A percentile compares a stretch with the other conserved stretches of the same genome.
phyloP scores from a whole-genome alignment of 1,140 invertebrate genomes.

The Heliconius melpomene region DNA sequence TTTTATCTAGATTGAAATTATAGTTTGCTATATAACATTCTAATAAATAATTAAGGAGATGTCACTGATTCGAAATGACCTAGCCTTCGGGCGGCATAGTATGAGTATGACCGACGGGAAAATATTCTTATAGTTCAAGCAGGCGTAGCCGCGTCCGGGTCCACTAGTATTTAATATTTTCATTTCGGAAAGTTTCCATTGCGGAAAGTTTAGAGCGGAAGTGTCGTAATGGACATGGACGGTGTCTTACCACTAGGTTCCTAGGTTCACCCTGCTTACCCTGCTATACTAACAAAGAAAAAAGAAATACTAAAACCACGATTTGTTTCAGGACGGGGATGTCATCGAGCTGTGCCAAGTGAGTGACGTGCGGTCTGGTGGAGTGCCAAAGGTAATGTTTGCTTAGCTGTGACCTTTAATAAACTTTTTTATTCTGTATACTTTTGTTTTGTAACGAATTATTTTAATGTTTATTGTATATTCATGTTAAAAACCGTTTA shows the following conservation, averaged over 20 bases:
- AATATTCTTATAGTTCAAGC: no score
- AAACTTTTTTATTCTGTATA: not conserved
- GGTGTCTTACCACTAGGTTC: not conserved
- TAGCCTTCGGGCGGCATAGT: no score
- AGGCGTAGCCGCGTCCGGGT: no score
- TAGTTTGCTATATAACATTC: no score
- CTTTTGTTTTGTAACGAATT: not conserved
- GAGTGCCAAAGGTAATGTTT: conserved; percentile 88
- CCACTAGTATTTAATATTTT: not conserved
- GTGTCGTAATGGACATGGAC: not conserved
- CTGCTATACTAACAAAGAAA: not conserved
- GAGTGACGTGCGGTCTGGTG: conserved; percentile 95
- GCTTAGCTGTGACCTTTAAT: not conserved
- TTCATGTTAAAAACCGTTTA: no score
- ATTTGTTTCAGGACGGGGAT: conserved; percentile 93
- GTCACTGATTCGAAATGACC: no score
- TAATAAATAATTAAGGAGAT: no score
- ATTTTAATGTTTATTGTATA: no score
- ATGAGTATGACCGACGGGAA: no score
- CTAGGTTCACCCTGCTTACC: not conserved
- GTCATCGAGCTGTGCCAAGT: conserved; percentile 98
- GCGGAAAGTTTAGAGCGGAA: no score
- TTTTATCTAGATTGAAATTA: no score
- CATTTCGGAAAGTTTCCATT: no score
- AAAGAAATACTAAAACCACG: not conserved